Evolutionary conservation across 2,797 vertebrate species (phyloP), one percentile per base, ranked within the genome.

Genomic region (Labroides dimidiatus): DNA sequence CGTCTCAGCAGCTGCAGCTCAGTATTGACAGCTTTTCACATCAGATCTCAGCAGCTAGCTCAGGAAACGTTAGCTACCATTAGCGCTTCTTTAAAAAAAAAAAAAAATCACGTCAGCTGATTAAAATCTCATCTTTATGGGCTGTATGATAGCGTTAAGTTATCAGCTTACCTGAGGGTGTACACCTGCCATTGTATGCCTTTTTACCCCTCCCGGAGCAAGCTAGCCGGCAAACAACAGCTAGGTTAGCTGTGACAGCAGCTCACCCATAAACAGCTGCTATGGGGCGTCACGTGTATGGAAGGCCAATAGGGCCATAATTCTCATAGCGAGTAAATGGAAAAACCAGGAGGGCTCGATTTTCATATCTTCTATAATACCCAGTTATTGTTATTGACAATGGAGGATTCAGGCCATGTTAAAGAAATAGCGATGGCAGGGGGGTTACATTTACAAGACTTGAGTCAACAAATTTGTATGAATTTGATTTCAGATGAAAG

Each of bases 101-200:
- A n/a, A n/a, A n/a, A n/a, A n/a, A n/a, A n/a, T n/a, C n/a, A n/a
- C n/a, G n/a, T n/a, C n/a, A n/a, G n/a, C n/a, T 47, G 24, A 27
- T 27, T 27, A 27, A 48, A 48, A 14, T 4, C 17, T 3, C 0
- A 39, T 14, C 37, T 39, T 39, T 12, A 14, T 39, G 36, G 3
- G 2, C 13, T 39, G 13, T 13, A 39, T 12, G 3, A 39, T 17
- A 21, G 36, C 1, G 48, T 4, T 8, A 1, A 1, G 4, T 3
- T 16, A 1, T 16, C 0, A 1, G 2, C 3, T 37, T n/a, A 91
- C 89, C 85, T 87, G 86, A 0, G 80, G 69, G 1, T 84, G 84
- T 0, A 78, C 74, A 0, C 20, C 85, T 3, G 80, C 87, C 89
- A 89, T 88, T 0, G 42, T 36, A 0, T 1, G 2, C 0, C 1